Percentiles rank a stretch among this genome's conserved stretches.
Evolutionary conservation across 2,797 vertebrate genomes (phyloP).

Genomic region (Hozukius guyotensis): DNA sequence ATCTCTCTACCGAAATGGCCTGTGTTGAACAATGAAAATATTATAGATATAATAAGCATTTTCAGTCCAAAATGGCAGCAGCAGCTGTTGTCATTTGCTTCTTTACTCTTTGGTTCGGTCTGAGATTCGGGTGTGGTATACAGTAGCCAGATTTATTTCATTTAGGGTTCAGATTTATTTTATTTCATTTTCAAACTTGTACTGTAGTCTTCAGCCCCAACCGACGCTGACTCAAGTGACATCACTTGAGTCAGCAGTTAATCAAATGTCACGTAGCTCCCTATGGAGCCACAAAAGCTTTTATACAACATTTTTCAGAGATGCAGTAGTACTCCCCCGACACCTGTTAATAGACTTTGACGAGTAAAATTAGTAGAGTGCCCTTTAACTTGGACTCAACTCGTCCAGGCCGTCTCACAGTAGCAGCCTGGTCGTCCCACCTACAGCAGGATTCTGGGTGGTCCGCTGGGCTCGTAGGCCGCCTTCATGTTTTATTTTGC

Average conservation of each 20-base stretch:
- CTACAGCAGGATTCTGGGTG: conserved; percentile 84
- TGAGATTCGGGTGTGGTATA: too few species aligned
- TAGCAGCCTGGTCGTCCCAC: conserved; percentile 60
- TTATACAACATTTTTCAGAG: neutral
- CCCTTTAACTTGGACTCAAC: neutral
- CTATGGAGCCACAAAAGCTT: too few species aligned
- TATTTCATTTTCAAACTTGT: neutral
- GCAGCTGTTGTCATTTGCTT: too few species aligned
- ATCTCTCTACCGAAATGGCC: too few species aligned
- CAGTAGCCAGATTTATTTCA: too few species aligned
- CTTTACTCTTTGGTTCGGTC: too few species aligned
- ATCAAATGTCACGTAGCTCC: too few species aligned
- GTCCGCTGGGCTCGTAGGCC: conserved; percentile 72
- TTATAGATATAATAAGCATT: too few species aligned
- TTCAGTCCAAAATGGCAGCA: too few species aligned
- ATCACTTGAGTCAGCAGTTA: too few species aligned
- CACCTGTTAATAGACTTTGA: neutral
- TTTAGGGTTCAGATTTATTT: neutral
- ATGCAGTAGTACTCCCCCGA: neutral
- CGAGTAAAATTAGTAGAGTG: neutral
- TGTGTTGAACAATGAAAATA: too few species aligned
- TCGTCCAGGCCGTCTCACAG: conserved; percentile 22
- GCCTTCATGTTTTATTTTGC: conserved; percentile 74
- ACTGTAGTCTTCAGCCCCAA: neutral
- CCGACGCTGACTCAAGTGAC: neutral